Evolutionary conservation across 2,888 invertebrate genomes (phyloP), one percentile per base, ranked within the genome.

Genomic region (Glaucopsyche alexis): DNA sequence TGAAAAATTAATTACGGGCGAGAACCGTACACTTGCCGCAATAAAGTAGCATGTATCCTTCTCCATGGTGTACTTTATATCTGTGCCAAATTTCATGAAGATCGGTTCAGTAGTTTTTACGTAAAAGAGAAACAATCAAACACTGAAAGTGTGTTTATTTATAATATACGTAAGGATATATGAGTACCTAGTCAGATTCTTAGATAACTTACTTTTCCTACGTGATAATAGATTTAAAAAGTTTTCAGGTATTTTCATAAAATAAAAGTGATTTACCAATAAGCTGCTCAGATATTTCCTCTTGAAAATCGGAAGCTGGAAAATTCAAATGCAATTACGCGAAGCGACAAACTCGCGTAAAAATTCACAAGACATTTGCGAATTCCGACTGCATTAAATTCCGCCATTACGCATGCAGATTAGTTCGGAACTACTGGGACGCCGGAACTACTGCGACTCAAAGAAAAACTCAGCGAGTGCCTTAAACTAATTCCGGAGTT

Each of bases 401-500:
- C 86, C 82, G 82, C 83, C 85, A 87, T 87, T 87, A 87, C 87
- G 81, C 81, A 89, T 87, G 87, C 83, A 88, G 85, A 89, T 88
- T 88, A 87, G 85, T 85, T 85, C 77, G 74, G 14, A 69, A 67
- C 66, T 67, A 69, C 47, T 69, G 47, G 69, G 14, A 29, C 13
- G 19, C 9, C 29, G 60, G 29, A n/a, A 9, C 50, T 19, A 60
- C 60, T 60, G 60, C 75, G 84, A 76, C 73, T 77, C 75, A 75
- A 78, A 77, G 76, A 78, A 78, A 78, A 78, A 76, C 75, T 78
- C 71, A 70, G 74, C 71, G 64, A 50, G 72, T 74, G 75, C 73
- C 75, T 76, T 75, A 72, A 78, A 77, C 75, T 75, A 77, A 76
- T 77, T 78, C 75, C 75, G 75, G 76, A 78, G 74, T 78, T 77